Base-by-base conservation (phyloP, 1,140 invertebrate genomes). In the Tetramorium parvispinum region DNA sequence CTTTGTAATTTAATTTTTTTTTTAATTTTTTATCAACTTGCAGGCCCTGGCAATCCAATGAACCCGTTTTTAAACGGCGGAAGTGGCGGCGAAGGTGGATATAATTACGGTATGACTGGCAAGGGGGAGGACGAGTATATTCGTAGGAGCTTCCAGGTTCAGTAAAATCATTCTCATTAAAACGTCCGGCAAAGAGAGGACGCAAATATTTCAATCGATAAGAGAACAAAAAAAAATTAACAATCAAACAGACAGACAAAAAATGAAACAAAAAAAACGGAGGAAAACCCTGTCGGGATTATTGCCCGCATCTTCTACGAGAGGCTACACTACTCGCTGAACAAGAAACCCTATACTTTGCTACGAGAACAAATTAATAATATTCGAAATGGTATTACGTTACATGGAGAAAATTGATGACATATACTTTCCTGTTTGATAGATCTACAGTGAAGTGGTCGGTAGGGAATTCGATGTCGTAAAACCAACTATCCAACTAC, bases 11-110 rank as follows among this genome's bases (percentile, higher is more conserved):
- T 51, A 32, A 66, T 40, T 24, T 11, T 70, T 37, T 1, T 68
- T 40, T 0, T 68, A 32, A 51, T 59, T 11, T 63, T 13, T 7
- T 13, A 32, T 8, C 10, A 0, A 46, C 66, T 76, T 57, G 3
- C 79, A 93, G 92, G 88, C 92, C 91, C 90, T 49, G 91, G 77
- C n/a, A 94, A 94, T 65, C 93, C 93, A 51, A 93, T 91, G 37
- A 96, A 96, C 93, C 95, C 95, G 75, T 96, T 96, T 83, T 88
- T 94, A 46, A 93, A 91, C 76, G 78, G 89, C n/a, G 87, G 89
- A 46, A 87, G 91, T 55, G 89, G 89, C 46, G 87, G 88, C 24
- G 93, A 89, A 40, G 91, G 90, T 61, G 91, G 91, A 87, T 93
- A 93, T 89, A 93, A 93, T 92, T 94, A 93, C 85, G 93, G 93